Evolutionary conservation across 2,888 invertebrate species (phyloP).

Genomic region (Pycnomerus fuliginosus): DNA sequence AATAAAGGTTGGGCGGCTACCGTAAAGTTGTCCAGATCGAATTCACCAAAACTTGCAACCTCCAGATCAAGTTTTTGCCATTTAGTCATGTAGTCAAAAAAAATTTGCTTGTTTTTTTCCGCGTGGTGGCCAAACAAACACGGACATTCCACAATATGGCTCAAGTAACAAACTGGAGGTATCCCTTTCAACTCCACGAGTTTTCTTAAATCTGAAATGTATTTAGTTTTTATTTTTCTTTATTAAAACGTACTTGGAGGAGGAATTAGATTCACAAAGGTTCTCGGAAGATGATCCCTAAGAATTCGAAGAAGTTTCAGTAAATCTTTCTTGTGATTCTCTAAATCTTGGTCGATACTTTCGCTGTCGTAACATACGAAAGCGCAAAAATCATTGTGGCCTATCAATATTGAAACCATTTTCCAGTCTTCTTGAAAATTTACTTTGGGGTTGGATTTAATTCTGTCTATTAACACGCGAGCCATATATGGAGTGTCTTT

Average conservation of each 20-base stretch:
- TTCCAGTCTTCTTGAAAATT: not conserved
- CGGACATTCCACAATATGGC: conserved; percentile 57
- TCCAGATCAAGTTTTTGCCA: conserved; percentile 59
- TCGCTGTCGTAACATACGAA: not conserved
- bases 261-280: not conserved
- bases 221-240: not conserved
- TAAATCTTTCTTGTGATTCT: not conserved
- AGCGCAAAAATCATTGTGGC: not conserved
- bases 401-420: not conserved
- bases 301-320: not conserved
- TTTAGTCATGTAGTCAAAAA: conserved; percentile 53
- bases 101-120: too few relatives aligned
- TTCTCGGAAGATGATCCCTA: not conserved
- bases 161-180: conserved; percentile 50
- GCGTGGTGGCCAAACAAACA: conserved; percentile 61
- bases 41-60: conserved; percentile 53
- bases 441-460: not conserved
- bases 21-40: conserved; percentile 58
- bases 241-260: conserved; percentile 34
- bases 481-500: conserved; percentile 61
- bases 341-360: not conserved
- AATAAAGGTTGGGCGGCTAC: conserved; percentile 59
- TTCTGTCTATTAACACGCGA: conserved; percentile 54
- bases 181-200: conserved; percentile 49
- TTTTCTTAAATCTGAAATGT: conserved; percentile 47